phyloP scores from a whole-genome alignment of 2,888 invertebrate species.

The Pheosia gnoma region DNA sequence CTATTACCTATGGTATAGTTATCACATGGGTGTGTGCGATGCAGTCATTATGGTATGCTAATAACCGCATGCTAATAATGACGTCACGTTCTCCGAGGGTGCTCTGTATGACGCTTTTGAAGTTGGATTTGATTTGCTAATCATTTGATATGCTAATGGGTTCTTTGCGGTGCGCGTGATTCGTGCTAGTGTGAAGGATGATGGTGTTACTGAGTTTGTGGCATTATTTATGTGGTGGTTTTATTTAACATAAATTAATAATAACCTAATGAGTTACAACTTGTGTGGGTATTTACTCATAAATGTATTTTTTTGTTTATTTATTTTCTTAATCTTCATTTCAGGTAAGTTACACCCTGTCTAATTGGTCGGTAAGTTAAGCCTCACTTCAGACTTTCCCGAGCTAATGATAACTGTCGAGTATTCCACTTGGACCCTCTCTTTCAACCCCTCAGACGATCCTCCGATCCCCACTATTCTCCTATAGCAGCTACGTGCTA shows the following conservation, averaged over 20 bases:
- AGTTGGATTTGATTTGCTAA: conserved; percentile 2
- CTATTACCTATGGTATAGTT: not conserved
- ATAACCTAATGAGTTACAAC: no score
- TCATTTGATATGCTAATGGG: not conserved
- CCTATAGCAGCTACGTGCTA: no score
- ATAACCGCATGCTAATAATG: not conserved
- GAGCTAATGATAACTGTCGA: no score
- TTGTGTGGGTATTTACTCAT: no score
- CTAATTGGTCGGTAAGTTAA: no score
- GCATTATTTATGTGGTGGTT: no score
- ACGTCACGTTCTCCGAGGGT: not conserved
- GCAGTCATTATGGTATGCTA: not conserved
- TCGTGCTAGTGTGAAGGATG: not conserved
- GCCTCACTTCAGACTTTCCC: no score
- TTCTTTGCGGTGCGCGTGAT: not conserved
- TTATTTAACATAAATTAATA: no score
- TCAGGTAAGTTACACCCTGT: not conserved
- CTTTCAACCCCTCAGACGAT: no score
- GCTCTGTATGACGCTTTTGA: not conserved
- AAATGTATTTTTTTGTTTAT: not conserved
- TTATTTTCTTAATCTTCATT: not conserved
- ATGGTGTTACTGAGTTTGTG: no score
- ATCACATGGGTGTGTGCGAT: not conserved
- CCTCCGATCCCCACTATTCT: no score
- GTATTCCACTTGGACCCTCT: no score